These are phyloP conservation scores for Anomalospiza imberbis DNA, from an alignment of 2,797 vertebrate species.

Conservation along the genomic window DNA sequence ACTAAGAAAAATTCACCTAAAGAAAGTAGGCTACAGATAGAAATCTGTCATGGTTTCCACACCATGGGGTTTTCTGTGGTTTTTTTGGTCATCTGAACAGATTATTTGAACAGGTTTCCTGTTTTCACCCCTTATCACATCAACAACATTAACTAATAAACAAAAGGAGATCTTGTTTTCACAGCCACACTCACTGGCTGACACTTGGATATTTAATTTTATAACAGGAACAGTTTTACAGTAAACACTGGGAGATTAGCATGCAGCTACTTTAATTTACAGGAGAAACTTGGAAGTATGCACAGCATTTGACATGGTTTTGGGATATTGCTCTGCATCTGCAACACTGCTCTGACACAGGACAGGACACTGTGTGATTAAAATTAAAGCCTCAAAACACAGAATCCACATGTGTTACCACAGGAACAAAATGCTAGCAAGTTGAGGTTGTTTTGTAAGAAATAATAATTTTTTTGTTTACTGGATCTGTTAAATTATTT, in stretches of 20 bases:
- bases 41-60: not conserved
- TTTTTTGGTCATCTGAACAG: not conserved
- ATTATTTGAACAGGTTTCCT: not conserved
- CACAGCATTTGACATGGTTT: not conserved
- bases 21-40: not conserved
- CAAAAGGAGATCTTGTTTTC: not conserved
- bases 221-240: not conserved
- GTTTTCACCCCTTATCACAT: not conserved
- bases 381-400: not conserved
- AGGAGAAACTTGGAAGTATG: not conserved
- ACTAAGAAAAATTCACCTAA: not conserved
- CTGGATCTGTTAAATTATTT: slow-evolving; percentile 28
- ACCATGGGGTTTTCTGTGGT: fast-evolving
- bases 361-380: not conserved
- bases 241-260: not conserved
- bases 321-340: not conserved
- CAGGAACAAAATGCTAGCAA: not conserved
- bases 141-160: not conserved
- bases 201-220: not conserved
- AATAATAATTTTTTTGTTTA: slow-evolving; percentile 24
- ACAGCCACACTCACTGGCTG: not conserved
- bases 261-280: not conserved
- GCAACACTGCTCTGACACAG: not conserved
- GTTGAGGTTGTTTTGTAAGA: not conserved
- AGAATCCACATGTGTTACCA: not conserved